Evolutionary conservation across 2,888 invertebrate genomes (phyloP).

Genomic region (Archaeoteleia sp.): DNA sequence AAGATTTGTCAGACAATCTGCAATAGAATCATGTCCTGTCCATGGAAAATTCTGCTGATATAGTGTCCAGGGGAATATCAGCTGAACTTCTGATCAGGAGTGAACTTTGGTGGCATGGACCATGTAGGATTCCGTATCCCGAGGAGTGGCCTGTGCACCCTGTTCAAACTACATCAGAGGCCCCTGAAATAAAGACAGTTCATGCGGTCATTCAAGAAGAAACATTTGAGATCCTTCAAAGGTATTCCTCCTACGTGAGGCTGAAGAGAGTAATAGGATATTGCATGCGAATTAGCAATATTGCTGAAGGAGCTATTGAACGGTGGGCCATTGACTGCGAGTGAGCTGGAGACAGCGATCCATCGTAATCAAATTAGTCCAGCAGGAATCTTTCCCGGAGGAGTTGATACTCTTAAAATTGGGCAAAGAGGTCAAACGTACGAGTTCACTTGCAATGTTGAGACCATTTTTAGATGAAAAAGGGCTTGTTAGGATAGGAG

Average conservation of each 20-base stretch:
- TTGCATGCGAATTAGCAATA: conserved; percentile 12
- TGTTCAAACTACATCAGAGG: neutral
- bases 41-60: conserved; percentile 24
- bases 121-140: conserved; percentile 35
- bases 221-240: neutral
- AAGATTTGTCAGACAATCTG: neutral
- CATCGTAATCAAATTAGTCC: no score
- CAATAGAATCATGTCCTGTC: conserved; percentile 10
- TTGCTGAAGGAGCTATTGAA: no score
- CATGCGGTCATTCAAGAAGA: no score
- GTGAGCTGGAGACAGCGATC: no score
- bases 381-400: conserved; percentile 1
- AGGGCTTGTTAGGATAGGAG: conserved; percentile 23
- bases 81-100: conserved; percentile 5
- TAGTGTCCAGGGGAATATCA: conserved; percentile 19
- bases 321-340: no score
- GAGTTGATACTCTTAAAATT: neutral
- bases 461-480: conserved; percentile 15
- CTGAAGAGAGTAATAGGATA: conserved; percentile 18
- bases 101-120: conserved; percentile 54
- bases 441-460: neutral
- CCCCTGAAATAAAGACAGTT: conserved; percentile 7
- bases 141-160: neutral
- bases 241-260: conserved; percentile 7
- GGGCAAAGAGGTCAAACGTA: conserved; percentile 15